phyloP scores from a whole-genome alignment of 30 jellyfish, hydroid and myxozoan species.

The Aurelia sp. region DNA sequence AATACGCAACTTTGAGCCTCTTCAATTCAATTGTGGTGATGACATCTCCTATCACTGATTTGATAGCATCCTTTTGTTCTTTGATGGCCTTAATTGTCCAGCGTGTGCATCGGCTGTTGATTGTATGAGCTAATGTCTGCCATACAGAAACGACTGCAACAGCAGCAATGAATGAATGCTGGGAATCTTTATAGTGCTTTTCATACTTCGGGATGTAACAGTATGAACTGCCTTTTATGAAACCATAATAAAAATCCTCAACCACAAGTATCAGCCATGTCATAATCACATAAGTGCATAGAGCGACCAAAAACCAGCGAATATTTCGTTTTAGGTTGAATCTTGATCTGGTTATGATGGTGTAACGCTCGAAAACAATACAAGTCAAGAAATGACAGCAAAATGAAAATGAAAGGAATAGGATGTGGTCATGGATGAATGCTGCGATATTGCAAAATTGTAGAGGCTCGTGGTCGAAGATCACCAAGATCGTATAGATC shows the following conservation, averaged over 20 bases:
- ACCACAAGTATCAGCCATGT: constrained; percentile 9
- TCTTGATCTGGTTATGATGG: neutral
- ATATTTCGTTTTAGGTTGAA: constrained; percentile 1
- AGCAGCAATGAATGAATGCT: too few relatives aligned
- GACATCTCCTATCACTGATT: too few relatives aligned
- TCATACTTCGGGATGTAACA: constrained; percentile 11
- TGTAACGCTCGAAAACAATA: too few relatives aligned
- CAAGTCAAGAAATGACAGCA: neutral
- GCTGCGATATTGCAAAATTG: neutral
- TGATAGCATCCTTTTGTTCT: too few relatives aligned
- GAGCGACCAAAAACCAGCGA: constrained; percentile 2
- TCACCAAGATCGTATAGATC: neutral
- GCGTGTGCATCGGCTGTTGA: too few relatives aligned
- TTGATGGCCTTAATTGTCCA: too few relatives aligned
- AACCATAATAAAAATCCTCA: constrained; percentile 6
- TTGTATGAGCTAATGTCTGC: too few relatives aligned
- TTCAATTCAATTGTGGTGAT: neutral
- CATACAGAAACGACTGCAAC: too few relatives aligned
- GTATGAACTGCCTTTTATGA: constrained; percentile 1
- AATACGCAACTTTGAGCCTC: neutral
- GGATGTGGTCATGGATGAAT: neutral
- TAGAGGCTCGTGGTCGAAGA: neutral
- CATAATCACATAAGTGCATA: neutral
- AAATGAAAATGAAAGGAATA: neutral
- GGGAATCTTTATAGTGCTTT: neutral